A percentile compares a stretch with the other conserved stretches of the same genome.
These are phyloP conservation scores for Tetramorium parvispinum DNA, from an alignment of 1,140 invertebrate genomes.

Conservation along the genomic window DNA sequence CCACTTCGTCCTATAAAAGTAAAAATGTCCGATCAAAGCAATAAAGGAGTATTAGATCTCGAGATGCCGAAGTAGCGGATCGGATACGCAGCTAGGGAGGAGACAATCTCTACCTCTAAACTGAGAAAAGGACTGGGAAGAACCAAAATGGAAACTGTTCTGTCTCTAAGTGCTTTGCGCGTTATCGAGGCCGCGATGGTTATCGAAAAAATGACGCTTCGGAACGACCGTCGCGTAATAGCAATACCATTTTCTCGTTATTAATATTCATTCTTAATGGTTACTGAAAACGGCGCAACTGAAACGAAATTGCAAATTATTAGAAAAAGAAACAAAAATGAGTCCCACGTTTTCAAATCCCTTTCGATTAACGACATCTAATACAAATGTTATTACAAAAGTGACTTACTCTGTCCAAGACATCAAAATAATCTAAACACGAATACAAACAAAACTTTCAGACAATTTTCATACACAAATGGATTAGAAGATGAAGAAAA, in stretches of 20 bases:
- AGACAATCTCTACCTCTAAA: slow-evolving; percentile 25
- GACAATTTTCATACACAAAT: neutral
- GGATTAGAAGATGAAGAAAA: neutral
- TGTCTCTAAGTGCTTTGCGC: slow-evolving; percentile 41
- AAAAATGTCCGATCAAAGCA: slow-evolving; percentile 48
- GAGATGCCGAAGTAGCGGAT: slow-evolving; percentile 3
- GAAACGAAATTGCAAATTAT: neutral
- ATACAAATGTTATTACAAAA: neutral
- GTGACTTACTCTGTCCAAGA: neutral
- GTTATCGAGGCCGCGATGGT: slow-evolving; percentile 28
- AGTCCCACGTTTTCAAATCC: neutral
- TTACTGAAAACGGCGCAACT: neutral
- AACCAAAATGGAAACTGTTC: slow-evolving; percentile 1
- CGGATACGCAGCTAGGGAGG: neutral
- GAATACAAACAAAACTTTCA: neutral
- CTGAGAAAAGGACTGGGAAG: neutral
- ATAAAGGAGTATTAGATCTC: slow-evolving; percentile 1
- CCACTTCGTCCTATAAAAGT: slow-evolving; percentile 49
- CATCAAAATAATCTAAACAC: neutral
- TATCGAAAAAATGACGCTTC: slow-evolving; percentile 9
- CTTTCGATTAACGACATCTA: neutral
- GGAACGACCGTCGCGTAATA: neutral
- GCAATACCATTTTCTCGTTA: neutral
- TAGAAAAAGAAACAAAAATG: neutral
- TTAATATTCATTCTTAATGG: neutral